Base-by-base conservation (phyloP, 2,888 invertebrate species). In the Glyphotaelius pellucidus region DNA sequence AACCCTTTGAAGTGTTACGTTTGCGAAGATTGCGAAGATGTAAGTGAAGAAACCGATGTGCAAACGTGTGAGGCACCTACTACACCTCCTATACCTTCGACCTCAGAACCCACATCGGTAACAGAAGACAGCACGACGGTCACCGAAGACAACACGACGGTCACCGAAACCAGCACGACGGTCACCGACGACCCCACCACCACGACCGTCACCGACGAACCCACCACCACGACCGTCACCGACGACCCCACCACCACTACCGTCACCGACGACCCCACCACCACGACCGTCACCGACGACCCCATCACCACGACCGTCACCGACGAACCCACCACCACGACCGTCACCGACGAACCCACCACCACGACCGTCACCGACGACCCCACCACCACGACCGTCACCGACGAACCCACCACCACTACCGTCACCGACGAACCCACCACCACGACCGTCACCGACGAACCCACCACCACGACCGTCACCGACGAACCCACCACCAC, bases 211-310 rank as follows among this genome's bases (percentile, higher is more conserved):
- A n/a, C n/a, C n/a, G n/a, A n/a, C n/a, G n/a, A n/a, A n/a, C n/a
- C n/a, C n/a, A n/a, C n/a, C 25, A 31, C 32, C 3, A 2, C 67
- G 0, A 1, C 87, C 0, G 11, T 1, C 2, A 0, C 38, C 11
- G 38, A 1, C 9, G n/a, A n/a, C n/a, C n/a, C n/a, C n/a, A 11
- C 9, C 9, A 38, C 38, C 0, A 9, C 12, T 2, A 52, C 52
- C 0, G 14, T 1, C 2, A 0, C 52, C 30, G 14, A 0, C 0
- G 19, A 1, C 15, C 0, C 38, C 38, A n/a, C n/a, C n/a, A n/a
- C n/a, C 7, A 11, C 47, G 0, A 1, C 31, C 0, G 2, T 7
- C 19, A 15, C 87, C 3, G 15, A 0, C 31, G 15, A 3, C 25
- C n/a, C n/a, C n/a, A n/a, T n/a, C n/a, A 31, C 32, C 3, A 2